Base-by-base conservation (phyloP, 2,113 vertebrate genomes). In the Psittacula cyanocephala region DNA sequence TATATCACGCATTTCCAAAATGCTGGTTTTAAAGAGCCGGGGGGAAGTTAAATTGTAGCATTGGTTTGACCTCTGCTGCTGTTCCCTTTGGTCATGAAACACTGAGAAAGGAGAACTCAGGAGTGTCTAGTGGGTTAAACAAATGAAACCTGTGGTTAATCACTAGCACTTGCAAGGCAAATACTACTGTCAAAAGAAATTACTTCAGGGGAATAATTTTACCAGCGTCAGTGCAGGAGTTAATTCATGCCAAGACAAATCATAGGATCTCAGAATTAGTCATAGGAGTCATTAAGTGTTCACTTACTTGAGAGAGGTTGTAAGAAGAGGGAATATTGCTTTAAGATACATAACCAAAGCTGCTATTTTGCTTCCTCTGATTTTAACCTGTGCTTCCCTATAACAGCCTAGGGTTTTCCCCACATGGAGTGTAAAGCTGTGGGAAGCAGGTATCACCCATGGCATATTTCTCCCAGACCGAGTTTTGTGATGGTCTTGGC, bases 221-320 rank as follows among this genome's bases (percentile, higher is more conserved):
- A 82, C 71, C 47, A 87, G 65, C 27, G 5, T 25, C 69, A 90
- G 67, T 68, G 49, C 31, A 69, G 49, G 18, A 92, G 91, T 93
- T 93, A 95, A 93, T 93, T 93, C 71, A 72, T 80, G 49, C 50
- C 37, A 86, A 93, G 88, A 75, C 77, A 95, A 93, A 92, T 70
- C 86, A 65, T 1, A 91, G 86, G 57, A 91, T 77, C 82, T 75
- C 77, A 91, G 81, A 93, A 91, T 92, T 86, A 94, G 91, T 93
- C 84, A 72, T 4, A 80, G 60, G 77, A 88, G 67, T 77, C 55
- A 89, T 89, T 89, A 96, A 96, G 69, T 33, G 35, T 75, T 65
- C 84, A 77, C 63, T 85, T 87, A 92, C 29, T 81, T 79, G 84
- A 89, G 63, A 59, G 10, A 69, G 12, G 49, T 79, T 76, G 49